These are phyloP conservation scores for Capreolus pygargus DNA, from an alignment of 2,113 vertebrate genomes.

Conservation along the genomic window DNA sequence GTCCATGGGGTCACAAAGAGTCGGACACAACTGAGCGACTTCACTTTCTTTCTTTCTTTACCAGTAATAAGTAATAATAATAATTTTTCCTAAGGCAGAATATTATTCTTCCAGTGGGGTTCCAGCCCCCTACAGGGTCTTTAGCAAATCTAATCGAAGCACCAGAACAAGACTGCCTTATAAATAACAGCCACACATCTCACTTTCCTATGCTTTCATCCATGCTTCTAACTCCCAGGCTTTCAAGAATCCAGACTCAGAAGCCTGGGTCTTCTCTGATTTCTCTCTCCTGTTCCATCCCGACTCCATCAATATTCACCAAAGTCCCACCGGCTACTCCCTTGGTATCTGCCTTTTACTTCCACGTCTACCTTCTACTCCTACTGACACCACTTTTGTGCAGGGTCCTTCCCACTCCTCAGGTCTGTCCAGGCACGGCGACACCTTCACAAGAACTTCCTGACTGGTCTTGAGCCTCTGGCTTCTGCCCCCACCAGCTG, in stretches of 20 bases:
- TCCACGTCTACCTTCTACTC: background rate
- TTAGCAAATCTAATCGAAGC: background rate
- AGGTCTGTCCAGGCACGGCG: accelerated
- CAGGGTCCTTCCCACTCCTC: background rate
- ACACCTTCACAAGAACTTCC: background rate
- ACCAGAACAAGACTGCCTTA: background rate
- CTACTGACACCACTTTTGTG: background rate
- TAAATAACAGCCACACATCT: background rate
- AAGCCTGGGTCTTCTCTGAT: background rate
- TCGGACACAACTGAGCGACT: accelerated
- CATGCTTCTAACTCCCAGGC: background rate
- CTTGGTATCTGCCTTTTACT: background rate
- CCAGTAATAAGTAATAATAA: too few relatives aligned
- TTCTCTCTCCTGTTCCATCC: background rate
- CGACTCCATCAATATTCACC: background rate
- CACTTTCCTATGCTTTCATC: background rate
- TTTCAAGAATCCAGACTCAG: background rate
- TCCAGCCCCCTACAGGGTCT: background rate
- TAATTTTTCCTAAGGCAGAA: background rate
- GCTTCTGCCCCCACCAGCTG: background rate
- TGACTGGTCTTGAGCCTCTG: background rate
- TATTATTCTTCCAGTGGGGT: background rate
- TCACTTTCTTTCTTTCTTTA: background rate
- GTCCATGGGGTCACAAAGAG: background rate
- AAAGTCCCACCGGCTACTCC: background rate